These are phyloP conservation scores for Chaetura pelagica DNA, from an alignment of 2,113 vertebrate species.

Conservation along the genomic window DNA sequence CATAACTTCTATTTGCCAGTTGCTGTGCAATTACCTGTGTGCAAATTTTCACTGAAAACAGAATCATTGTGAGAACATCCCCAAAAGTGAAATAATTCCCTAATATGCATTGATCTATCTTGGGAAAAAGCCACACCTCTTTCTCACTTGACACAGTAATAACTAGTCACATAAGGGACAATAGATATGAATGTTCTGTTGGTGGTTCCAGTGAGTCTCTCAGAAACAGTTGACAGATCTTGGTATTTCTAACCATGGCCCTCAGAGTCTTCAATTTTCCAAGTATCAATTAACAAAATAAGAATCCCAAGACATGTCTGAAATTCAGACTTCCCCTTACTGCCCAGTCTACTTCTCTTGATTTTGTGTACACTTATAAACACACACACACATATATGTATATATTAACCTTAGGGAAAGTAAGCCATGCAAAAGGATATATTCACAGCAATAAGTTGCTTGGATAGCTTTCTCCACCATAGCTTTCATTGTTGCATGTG, in stretches of 20 bases:
- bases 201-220: not conserved
- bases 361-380: not conserved
- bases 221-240: not conserved
- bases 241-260: not conserved
- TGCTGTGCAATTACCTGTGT: not conserved
- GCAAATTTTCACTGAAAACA: not conserved
- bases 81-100: not conserved
- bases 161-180: not conserved
- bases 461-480: not conserved
- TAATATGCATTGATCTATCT: not conserved
- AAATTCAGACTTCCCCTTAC: not conserved
- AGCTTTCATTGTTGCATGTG: not conserved
- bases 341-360: not conserved
- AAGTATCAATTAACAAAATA: not conserved
- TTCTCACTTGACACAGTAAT: not conserved
- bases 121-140: not conserved
- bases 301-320: not conserved
- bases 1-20: not conserved
- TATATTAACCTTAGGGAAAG: not conserved
- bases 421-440: not conserved
- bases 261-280: not conserved
- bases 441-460: not conserved
- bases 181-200: not conserved
- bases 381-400: rapidly evolving
- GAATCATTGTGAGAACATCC: not conserved